Evolutionary conservation across 2,797 vertebrate genomes (phyloP), one percentile per base, ranked within the genome.

Genomic region (Oryzias dopingdopingensis): DNA sequence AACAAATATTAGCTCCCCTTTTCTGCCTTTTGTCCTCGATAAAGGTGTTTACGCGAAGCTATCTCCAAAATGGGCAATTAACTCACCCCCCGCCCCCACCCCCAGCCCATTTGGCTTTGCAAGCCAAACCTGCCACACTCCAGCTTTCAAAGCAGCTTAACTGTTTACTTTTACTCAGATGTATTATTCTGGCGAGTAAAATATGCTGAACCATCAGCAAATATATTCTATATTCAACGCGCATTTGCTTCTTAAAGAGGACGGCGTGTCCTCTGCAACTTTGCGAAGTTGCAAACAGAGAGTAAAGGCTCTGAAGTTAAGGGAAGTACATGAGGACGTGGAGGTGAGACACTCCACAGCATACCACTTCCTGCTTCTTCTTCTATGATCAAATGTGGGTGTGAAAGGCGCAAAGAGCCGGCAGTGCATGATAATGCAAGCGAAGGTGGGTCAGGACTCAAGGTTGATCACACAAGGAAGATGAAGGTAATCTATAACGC

Each of bases 31-130:
- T 79, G 79, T 84, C 67, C 69, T 79, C 59, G 58, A 81, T 79
- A 83, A 87, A 80, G 42, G 58, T 83, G 86, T 88, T 87, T 87
- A 86, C 87, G 82, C 76, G 77, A 52, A 64, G 79, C 71, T 63
- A 68, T 72, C 80, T 67, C 67, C 71, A 79, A 81, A 84, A 85
- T 60, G 72, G 59, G 70, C 85, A 87, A 90, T 87, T 83, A 86
- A 70, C 47, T 51, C 53, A 53, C 65, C 56, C 62, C 46, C 64
- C 72, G 67, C 70, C 59, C 67, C 61, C 61, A 46, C 72, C 81
- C 76, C 5, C 68, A 67, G 65, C 32, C 32, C 32, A 37, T 37
- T 37, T 37, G 71, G 61, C 56, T 81, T 86, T 65, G 69, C 55
- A 63, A 77, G 79, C 66, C 72, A 77, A 87, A 80, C 74, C 77